Evolutionary conservation across 1,140 invertebrate species (phyloP), one percentile per base, ranked within the genome.

Genomic region (Drosophila sproati): DNA sequence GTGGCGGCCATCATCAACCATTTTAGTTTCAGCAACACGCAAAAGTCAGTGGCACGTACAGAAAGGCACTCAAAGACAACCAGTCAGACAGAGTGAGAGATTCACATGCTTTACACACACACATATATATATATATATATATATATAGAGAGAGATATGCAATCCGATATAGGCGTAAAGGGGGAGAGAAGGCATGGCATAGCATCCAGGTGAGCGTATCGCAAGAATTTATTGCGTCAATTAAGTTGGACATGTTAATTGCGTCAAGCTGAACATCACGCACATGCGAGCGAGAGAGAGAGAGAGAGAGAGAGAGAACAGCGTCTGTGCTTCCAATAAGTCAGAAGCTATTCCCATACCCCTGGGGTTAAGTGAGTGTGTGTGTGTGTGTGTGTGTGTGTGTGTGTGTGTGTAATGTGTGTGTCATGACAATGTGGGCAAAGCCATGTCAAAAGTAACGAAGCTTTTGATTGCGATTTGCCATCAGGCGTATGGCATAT

Each of bases 231-330:
- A 89, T 89, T 89, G 85, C 85, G 90, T 89, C 85, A 89, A 90
- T 89, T 89, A 89, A 89, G 86, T 89, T 89, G 85, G 85, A 89
- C 85, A 89, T 89, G 85, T 89, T 89, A 89, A 89, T 89, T 89
- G 85, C 86, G 85, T 89, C 89, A 89, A 89, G 85, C 89, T 89
- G 85, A 89, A 86, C 86, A 89, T 81, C 85, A 85, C 85, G 85
- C 80, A 89, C 85, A 89, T 77, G 73, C 68, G 63, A 60, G 10
- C n/a, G 31, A 1, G 20, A 20, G 20, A 20, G 20, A 20, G 20
- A 20, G 20, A 20, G 20, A 20, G 20, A 20, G 20, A 20, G 20
- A 20, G 20, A 20, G 20, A 20, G 20, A 20, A 20, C 20, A 2
- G 28, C 41, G 31, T 34, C 4, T 31, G 41, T 59, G 39, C 57